phyloP scores from a whole-genome alignment of 2,888 invertebrate genomes.

The Lamellibrachia columna region DNA sequence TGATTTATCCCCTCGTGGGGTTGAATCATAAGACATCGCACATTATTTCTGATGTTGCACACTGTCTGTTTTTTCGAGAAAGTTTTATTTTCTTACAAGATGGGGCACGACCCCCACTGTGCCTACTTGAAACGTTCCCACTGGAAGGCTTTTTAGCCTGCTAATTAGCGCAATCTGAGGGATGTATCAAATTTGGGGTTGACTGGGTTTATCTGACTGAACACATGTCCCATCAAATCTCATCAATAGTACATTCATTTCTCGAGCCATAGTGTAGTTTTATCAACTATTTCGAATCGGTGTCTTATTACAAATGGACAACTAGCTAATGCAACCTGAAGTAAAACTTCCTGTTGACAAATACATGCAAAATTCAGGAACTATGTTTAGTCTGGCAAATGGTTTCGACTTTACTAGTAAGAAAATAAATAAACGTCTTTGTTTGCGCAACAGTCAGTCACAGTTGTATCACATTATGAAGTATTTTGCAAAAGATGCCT shows the following conservation, averaged over 20 bases:
- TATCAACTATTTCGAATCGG: not conserved
- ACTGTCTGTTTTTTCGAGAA: not conserved
- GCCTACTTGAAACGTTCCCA: not conserved
- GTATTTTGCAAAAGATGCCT: not conserved
- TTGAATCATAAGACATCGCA: conserved; percentile 12
- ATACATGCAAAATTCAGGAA: not conserved
- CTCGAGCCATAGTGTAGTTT: not conserved
- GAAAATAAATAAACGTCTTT: not conserved
- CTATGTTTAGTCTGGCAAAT: conserved; percentile 2
- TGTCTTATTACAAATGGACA: conserved; percentile 9
- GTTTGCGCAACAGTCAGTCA: not conserved
- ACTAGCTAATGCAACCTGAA: not conserved
- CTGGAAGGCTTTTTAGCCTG: not conserved
- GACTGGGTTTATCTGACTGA: conserved; percentile 4
- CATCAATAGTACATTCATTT: conserved; percentile 16
- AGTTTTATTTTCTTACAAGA: conserved; percentile 3
- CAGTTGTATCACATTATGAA: not conserved
- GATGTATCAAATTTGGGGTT: conserved; percentile 16
- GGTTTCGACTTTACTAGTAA: conserved; percentile 8
- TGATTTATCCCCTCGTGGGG: conserved; percentile 6
- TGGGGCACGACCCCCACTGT: not conserved
- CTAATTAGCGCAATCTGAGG: conserved; percentile 9
- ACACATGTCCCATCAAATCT: conserved; percentile 16
- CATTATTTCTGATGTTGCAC: conserved; percentile 16
- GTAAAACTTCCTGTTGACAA: conserved; percentile 4